Conservation (phyloP, 2,797 vertebrate genomes). For the Halcyon leucocephala region DNA sequence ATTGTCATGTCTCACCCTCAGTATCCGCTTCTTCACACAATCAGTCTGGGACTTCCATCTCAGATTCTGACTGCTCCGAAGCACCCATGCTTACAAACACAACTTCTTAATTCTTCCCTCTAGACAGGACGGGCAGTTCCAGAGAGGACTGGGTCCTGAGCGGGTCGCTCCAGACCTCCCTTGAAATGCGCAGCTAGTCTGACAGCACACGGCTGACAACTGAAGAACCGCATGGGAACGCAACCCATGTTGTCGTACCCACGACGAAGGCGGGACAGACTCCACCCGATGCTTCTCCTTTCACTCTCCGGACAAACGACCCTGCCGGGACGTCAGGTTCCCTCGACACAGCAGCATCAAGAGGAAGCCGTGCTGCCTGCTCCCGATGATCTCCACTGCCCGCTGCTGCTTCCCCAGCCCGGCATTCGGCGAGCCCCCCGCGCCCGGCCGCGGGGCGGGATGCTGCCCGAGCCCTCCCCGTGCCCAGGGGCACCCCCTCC, state of each 20-base stretch:
- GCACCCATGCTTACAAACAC: background rate
- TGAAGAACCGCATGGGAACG: fast-evolving
- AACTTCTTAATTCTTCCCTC: fast-evolving
- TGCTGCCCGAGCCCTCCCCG: background rate
- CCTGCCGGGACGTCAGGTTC: background rate
- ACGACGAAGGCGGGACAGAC: fast-evolving
- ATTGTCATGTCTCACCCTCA: fast-evolving
- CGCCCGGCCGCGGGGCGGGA: no score
- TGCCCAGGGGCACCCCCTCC: no score
- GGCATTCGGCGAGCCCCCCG: background rate
- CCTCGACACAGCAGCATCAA: fast-evolving
- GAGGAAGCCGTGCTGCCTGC: fast-evolving
- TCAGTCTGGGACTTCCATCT: fast-evolving
- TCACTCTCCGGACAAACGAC: fast-evolving
- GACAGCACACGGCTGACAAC: fast-evolving
- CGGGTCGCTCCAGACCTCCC: background rate
- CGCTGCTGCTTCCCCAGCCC: background rate
- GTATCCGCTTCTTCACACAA: background rate
- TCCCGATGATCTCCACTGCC: background rate
- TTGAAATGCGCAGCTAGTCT: fast-evolving
- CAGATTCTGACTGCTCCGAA: fast-evolving
- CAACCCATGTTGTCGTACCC: fast-evolving
- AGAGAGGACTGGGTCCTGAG: fast-evolving
- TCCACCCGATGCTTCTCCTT: fast-evolving
- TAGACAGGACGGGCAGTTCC: fast-evolving